Evolutionary conservation across 2,797 vertebrate species (phyloP), one percentile per base, ranked within the genome.

Genomic region (Neopelma chrysocephalum): DNA sequence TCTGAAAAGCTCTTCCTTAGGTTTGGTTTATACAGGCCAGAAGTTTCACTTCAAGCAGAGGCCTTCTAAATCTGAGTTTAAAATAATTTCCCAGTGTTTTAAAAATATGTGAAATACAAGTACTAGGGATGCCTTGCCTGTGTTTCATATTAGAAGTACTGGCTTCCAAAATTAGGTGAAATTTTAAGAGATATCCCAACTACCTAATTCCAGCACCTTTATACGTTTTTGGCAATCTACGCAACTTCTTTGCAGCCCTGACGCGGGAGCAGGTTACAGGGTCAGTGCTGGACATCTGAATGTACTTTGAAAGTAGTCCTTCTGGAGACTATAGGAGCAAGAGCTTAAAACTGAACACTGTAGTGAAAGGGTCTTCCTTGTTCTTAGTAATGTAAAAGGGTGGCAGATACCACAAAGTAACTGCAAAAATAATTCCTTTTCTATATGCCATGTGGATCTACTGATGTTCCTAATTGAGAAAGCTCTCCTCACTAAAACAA

Each of bases 391-490:
- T 8, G 48, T 45, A 65, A 76, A 90, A 70, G 18, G 9, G 42
- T 72, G 51, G 48, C 34, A 87, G 42, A 70, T 65, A 38, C 26
- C 45, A 82, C 17, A 14, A 76, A 61, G 12, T 15, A 48, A 89
- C n/a, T 36, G 61, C 54, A 68, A 65, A 76, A 88, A 23, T 23
- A 11, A 75, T 50, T 56, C 25, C 22, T 70, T 82, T 87, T 51
- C 53, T 45, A 60, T 2, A 56, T 18, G 43, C n/a, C 0, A 0
- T 10, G 20, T 11, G 29, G 56, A 73, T 42, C 29, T 73, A 47
- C 7, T 68, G 38, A 83, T 42, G 11, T 21, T 82, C 40, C 82
- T 79, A 77, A 61, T 2, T 8, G 8, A 77, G 7, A 48, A 89
- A 73, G 29, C 40, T 75, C 47, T 85, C 26, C 57, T 69, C 36